These are phyloP conservation scores for Atherinomorus stipes DNA, from an alignment of 2,113 vertebrate genomes.

Conservation along the genomic window DNA sequence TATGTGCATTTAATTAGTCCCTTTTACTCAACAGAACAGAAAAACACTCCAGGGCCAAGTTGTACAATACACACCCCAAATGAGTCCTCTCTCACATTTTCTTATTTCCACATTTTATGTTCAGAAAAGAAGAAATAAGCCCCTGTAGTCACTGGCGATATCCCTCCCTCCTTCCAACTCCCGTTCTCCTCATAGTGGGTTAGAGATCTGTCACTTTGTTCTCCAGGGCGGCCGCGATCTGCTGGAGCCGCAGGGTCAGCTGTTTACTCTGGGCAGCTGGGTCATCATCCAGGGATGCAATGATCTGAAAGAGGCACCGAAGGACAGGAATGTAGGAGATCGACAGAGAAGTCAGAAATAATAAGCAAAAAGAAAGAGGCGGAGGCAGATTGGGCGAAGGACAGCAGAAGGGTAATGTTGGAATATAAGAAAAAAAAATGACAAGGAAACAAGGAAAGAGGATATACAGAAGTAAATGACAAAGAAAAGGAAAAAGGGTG, in stretches of 20 bases:
- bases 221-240: slow-evolving; percentile 95
- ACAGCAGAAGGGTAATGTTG: slow-evolving; percentile 4
- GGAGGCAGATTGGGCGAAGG: neutral
- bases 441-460: neutral
- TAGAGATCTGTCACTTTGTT: slow-evolving; percentile 99
- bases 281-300: slow-evolving; percentile 95
- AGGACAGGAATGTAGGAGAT: slow-evolving; percentile 12
- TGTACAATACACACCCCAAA: slow-evolving; percentile 36
- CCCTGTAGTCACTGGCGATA: slow-evolving; percentile 70
- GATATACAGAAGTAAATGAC: neutral
- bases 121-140: slow-evolving; percentile 64
- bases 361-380: neutral
- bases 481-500: slow-evolving; percentile 31
- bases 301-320: slow-evolving; percentile 86
- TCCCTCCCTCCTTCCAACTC: slow-evolving; percentile 38
- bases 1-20: slow-evolving; percentile 58
- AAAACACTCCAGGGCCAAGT: slow-evolving; percentile 40
- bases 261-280: slow-evolving; percentile 98
- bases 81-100: slow-evolving; percentile 43
- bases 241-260: slow-evolving; percentile 95
- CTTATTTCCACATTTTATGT: slow-evolving; percentile 51
- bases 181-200: slow-evolving; percentile 67
- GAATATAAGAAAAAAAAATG: slow-evolving; percentile 6
- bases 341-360: slow-evolving; percentile 7
- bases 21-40: slow-evolving; percentile 46